Base-by-base conservation (phyloP, 2,113 vertebrate species). In the Tilapia sparmanii region DNA sequence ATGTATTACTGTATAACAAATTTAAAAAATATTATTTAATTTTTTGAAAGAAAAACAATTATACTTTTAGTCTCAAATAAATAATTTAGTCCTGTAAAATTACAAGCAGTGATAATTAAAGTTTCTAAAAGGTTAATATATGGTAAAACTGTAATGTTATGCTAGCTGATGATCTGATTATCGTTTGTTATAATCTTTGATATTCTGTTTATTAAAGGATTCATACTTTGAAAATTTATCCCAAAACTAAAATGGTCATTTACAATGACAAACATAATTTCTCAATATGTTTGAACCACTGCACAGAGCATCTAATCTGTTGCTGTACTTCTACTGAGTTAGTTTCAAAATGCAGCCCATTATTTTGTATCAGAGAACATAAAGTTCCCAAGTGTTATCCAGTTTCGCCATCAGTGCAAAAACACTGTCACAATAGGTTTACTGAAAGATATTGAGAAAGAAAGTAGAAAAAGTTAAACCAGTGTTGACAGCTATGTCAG, bases 351-450 rank as follows among this genome's bases (percentile, higher is more conserved):
- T 50, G 78, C 26, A 78, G 50, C 84, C 59, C 80, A 79, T 91
- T 88, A 50, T 63, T 61, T 55, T 57, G 26, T 47, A n/a, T 33
- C 54, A 78, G 55, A 88, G 53, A 47, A 16, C 24, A 90, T 26
- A 87, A 85, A 59, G 52, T 31, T 31, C 85, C 59, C 45, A 61
- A 71, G 79, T 86, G 10, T 26, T 59, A 53, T 76, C 26, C 76
- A 78, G 55, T 53, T 35, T 63, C 22, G 81, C 52, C 71, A 3
- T 68, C 35, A 73, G 71, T 45, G 83, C 63, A 91, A 84, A 91
- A 89, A 88, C 52, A 91, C 33, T 83, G 80, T 78, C 82, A 85
- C 15, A 5, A 7, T 52, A 91, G 86, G 89, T 91, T 86, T 86
- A 89, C 84, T 81, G 80, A 87, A 81, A 88, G 85, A 90, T 42